These are phyloP conservation scores for Catostomus latipinnis DNA, from an alignment of 2,797 vertebrate genomes.

Conservation along the genomic window DNA sequence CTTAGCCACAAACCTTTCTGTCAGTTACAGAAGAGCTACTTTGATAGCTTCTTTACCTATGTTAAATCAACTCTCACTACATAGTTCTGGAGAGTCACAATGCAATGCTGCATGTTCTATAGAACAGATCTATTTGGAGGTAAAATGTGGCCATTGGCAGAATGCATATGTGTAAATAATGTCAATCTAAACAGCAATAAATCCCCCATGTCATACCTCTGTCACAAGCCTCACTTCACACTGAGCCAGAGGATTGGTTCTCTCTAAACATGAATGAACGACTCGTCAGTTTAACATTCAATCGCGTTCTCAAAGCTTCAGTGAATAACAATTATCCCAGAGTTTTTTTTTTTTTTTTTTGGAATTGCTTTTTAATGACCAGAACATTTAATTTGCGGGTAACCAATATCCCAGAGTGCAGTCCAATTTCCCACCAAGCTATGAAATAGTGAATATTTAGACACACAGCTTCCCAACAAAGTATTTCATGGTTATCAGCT, in stretches of 20 bases:
- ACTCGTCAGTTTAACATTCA: constrained; percentile 52
- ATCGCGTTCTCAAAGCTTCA: constrained; percentile 55
- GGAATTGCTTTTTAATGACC: constrained; percentile 62
- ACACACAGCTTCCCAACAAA: constrained; percentile 29
- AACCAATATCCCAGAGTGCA: constrained; percentile 49
- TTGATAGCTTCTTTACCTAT: constrained; percentile 14
- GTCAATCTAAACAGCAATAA: constrained; percentile 21
- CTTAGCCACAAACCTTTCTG: constrained; percentile 4
- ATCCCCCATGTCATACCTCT: constrained; percentile 4
- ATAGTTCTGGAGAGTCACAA: constrained; percentile 2
- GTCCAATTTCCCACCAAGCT: constrained; percentile 41
- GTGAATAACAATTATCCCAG: constrained; percentile 57
- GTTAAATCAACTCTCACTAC: constrained; percentile 10
- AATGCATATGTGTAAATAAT: constrained; percentile 27
- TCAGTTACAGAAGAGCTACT: constrained; percentile 4
- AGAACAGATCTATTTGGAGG: constrained; percentile 23
- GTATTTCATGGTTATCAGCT: constrained; percentile 52
- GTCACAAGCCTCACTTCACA: constrained; percentile 6
- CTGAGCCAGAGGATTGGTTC: constrained; percentile 25
- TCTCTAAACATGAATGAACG: constrained; percentile 37
- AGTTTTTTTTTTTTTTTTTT: constrained; percentile 38
- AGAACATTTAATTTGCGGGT: constrained; percentile 55
- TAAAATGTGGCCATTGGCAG: constrained; percentile 18
- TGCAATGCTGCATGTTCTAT: constrained; percentile 9
- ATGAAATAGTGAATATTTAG: constrained; percentile 51